Base-by-base conservation (phyloP, 1,140 invertebrate genomes). In the Microplitis mediator region DNA sequence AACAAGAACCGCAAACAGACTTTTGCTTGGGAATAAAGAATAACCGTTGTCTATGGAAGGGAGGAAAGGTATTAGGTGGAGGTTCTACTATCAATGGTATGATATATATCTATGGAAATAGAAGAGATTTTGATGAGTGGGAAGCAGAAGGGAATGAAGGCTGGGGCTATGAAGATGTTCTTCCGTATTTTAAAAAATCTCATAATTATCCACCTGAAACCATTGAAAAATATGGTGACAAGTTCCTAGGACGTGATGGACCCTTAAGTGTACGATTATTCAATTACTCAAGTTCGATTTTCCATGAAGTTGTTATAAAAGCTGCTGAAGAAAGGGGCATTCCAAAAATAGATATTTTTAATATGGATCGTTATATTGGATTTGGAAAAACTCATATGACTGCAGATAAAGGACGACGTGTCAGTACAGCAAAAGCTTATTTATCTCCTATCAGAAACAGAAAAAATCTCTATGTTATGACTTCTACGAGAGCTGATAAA, bases 51-150 rank as follows among this genome's bases (percentile, higher is more conserved):
- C 86, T 85, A 69, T 93, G 92, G 92, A 88, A 91, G 0, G 90
- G 90, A 69, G 93, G 93, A 0, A 92, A 90, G 78, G 90, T 89
- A 6, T 79, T 95, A 4, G 95, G 95, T 2, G 96, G 96, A 2
- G 91, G 90, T 11, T 92, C 92, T 1, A 90, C 90, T 0, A 90
- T 95, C n/a, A 97, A 97, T 84, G 94, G 91, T 2, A 95, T 97
- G 94, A 84, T 95, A 1, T 94, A 95, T 79, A 84, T 94, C 0
- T 87, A 92, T 69, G 94, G 94, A 0, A 92, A 93, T 81, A 86
- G 88, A 3, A 80, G 78, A 6, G 92, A 94, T 76, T 94, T 90
- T 76, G 89, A 94, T 78, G 75, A 87, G 0, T 94, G 93, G 93
- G 88, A 88, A 4, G 74, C 77, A 8, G 79, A 88, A 80, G 76